Evolutionary conservation across 2,113 vertebrate genomes (phyloP).

Genomic region (Rissa tridactyla): DNA sequence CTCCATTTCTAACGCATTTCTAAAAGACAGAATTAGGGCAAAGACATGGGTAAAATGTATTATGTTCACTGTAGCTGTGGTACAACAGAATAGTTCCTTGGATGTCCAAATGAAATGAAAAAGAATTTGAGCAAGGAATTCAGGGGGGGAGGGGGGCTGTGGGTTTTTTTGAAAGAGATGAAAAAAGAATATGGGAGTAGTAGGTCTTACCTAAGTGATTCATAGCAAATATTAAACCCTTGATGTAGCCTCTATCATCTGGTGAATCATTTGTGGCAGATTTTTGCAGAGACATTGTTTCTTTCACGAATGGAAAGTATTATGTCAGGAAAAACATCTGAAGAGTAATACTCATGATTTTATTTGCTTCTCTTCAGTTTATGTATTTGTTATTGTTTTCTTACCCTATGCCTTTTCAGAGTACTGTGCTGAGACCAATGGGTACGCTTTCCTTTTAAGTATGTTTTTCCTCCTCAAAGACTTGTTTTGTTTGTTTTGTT

Average conservation of each 20-base stretch:
- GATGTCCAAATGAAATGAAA: background rate
- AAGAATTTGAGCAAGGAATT: background rate
- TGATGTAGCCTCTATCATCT: background rate
- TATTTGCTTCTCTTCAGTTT: conserved; percentile 10
- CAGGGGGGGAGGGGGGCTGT: fast-evolving
- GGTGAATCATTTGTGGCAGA: background rate
- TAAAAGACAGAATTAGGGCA: conserved; percentile 27
- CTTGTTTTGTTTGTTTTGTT: background rate
- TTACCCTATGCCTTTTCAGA: background rate
- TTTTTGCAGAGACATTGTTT: background rate
- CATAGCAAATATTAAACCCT: background rate
- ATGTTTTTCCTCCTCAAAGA: conserved; percentile 17
- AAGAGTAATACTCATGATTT: background rate
- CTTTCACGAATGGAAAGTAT: background rate
- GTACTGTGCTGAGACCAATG: background rate
- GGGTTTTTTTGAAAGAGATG: background rate
- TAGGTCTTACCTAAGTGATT: background rate
- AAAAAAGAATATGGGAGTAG: background rate
- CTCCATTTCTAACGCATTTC: conserved; percentile 10
- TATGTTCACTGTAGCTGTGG: background rate
- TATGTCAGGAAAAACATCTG: background rate
- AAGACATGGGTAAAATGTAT: background rate
- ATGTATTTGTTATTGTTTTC: conserved; percentile 6
- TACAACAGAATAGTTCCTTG: background rate
- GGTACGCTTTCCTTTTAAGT: background rate